phyloP scores from a whole-genome alignment of 2,797 vertebrate genomes.

The Crenuchus spilurus region DNA sequence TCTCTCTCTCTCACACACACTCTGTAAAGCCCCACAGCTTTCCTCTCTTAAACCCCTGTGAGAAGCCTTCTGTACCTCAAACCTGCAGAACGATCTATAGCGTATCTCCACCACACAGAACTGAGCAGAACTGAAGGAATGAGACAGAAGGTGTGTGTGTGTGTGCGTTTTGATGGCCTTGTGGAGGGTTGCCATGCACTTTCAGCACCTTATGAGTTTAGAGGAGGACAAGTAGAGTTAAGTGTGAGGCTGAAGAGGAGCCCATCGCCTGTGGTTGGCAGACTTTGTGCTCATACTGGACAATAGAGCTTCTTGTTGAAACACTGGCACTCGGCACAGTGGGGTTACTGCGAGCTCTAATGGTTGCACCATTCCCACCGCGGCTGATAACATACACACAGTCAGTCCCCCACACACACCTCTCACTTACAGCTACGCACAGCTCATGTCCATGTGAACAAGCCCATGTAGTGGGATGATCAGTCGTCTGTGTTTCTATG shows the following conservation, averaged over 20 bases:
- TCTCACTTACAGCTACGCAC: background rate
- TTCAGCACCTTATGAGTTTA: constrained; percentile 27
- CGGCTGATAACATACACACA: background rate
- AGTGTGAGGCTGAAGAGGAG: constrained; percentile 11
- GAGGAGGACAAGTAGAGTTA: constrained; percentile 42
- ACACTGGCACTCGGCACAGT: constrained; percentile 36
- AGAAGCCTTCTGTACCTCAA: background rate
- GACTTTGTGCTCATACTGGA: background rate
- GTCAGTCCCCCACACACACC: too few species aligned
- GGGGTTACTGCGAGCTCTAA: constrained; percentile 6
- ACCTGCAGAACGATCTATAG: constrained; percentile 7
- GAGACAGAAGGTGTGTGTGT: background rate
- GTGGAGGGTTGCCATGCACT: constrained; percentile 27
- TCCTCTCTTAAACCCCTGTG: background rate
- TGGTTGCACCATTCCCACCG: constrained; percentile 2
- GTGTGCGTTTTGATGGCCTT: background rate
- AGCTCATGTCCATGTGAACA: background rate
- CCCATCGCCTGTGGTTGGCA: constrained; percentile 21
- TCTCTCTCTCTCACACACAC: background rate
- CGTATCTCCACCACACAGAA: constrained; percentile 18
- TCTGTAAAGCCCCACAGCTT: background rate
- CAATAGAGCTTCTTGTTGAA: constrained; percentile 47
- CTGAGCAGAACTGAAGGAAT: background rate
- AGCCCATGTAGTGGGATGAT: constrained; percentile 32
- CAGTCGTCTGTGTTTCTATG: too few species aligned